Base-by-base conservation (phyloP, 2,113 vertebrate genomes). In the Etheostoma cragini region DNA sequence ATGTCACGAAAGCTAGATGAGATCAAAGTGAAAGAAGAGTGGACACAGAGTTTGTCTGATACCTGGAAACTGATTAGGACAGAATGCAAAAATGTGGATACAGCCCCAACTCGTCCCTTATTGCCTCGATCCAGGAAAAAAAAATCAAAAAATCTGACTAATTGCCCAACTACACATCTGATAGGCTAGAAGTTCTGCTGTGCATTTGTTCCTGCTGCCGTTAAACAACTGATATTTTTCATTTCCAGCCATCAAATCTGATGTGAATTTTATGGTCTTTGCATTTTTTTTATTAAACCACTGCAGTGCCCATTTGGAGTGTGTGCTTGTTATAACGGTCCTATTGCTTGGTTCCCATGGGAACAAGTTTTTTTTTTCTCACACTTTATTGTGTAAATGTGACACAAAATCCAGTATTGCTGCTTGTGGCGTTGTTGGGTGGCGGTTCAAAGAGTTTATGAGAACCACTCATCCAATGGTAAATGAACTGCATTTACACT, bases 251-350 rank as follows among this genome's bases (percentile, higher is more conserved):
- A 47, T 74, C 50, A 33, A 67, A 73, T 56, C 2, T 85, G 71
- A 80, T 45, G 30, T 56, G 30, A 19, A 50, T 82, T 76, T 82
- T 54, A 63, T 72, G 19, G 57, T 62, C 42, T 66, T 64, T 74
- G 58, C 66, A 80, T 56, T 85, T 72, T 85, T 72, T 60, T 80
- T 70, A 75, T 65, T 26, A 53, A 78, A 75, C 38, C 10, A 42
- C 2, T 11, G 38, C 38, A 42, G 38, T 42, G 38, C 8, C 35
- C 38, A 10, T 42, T 42, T 42, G 8, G 38, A 11, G 10, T 10
- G 2, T 11, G 10, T 42, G 38, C 10, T 2, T 11, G 10, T 11
- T 38, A 8, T 8, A 42, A 42, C 2, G 2, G 38, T 8, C 38
- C 38, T 8, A 42, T 42, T 42, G 38, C 38, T 42, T 42, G 38